Base-by-base conservation (phyloP, 2,888 invertebrate species). In the Eudasyphora cyanicolor region DNA sequence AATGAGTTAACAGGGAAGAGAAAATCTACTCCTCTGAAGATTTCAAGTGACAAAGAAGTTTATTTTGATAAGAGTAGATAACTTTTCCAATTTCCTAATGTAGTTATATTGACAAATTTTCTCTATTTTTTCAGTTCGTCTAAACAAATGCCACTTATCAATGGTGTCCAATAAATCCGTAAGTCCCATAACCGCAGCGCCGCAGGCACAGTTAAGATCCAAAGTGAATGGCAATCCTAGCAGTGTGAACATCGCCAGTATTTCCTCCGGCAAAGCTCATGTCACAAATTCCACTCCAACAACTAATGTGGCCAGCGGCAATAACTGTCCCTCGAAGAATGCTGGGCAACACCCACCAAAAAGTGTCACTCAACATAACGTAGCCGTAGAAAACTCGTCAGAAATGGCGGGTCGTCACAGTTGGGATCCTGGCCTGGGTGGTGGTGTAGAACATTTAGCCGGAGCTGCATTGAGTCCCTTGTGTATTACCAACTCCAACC, bases 401-500 rank as follows among this genome's bases (percentile, higher is more conserved):
- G 88, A 87, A 81, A 89, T 91, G 90, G 90, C 90, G 83, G 90
- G 90, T 82, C 90, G 91, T 75, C 92, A 92, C 83, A 92, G 91
- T 82, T 92, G 92, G 92, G 92, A 92, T 88, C 89, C 91, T 38
- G 92, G 92, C 86, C 91, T 91, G 82, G 88, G 92, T 85, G 93
- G 92, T 85, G 93, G 93, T 86, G 93, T 94, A 79, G 94, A 94
- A 88, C 94, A 94, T 89, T 92, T 94, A 87, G 94, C 94, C 62
- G 94, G 94, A 83, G 94, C 94, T 29, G 94, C 94, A 35, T 91
- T 95, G 82, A 94, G 94, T 88, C 94, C 94, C 79, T 92, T 95
- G 79, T 95, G 95, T 90, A 94, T 95, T 88, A 94, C 95, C 71
- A 95, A 95, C 91, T 95, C 95, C 87, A 96, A 95, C 88, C 97